phyloP scores from a whole-genome alignment of 37 sponge, comb jelly and placozoan genomes.

The Halisarca cf. caerulea region DNA sequence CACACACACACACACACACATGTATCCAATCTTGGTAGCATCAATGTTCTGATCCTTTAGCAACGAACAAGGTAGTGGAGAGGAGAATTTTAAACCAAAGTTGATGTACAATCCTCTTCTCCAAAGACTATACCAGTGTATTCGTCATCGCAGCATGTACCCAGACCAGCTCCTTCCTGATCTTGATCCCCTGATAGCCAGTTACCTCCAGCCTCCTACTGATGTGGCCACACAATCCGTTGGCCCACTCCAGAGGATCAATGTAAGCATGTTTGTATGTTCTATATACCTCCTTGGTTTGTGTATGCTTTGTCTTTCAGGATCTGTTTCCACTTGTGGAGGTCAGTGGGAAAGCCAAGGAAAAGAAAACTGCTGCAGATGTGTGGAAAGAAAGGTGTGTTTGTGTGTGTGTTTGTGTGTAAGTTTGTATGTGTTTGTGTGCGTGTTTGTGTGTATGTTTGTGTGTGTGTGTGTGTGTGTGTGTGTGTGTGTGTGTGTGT shows the following conservation, averaged over 20 bases:
- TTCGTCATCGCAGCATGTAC: slow-evolving; percentile 70
- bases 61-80: slow-evolving; percentile 60
- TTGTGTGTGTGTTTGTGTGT: background rate
- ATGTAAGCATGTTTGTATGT: background rate
- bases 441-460: background rate
- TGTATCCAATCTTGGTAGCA: too few species aligned
- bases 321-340: slow-evolving; percentile 69
- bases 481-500: too few species aligned
- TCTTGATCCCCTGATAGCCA: slow-evolving; percentile 54
- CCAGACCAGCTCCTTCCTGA: slow-evolving; percentile 67
- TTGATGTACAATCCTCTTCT: slow-evolving; percentile 75
- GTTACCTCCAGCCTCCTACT: background rate
- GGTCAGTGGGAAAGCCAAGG: slow-evolving; percentile 51
- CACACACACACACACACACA: too few species aligned
- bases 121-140: slow-evolving; percentile 82
- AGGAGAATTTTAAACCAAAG: slow-evolving; percentile 78
- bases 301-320: slow-evolving; percentile 23
- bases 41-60: slow-evolving; percentile 19
- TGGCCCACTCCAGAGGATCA: background rate
- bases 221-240: background rate
- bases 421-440: background rate
- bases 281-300: too few species aligned
- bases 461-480: background rate
- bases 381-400: slow-evolving; percentile 74
- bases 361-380: slow-evolving; percentile 46